Base-by-base conservation (phyloP, 1,140 invertebrate species). In the Lordiphosa clarofinis region DNA sequence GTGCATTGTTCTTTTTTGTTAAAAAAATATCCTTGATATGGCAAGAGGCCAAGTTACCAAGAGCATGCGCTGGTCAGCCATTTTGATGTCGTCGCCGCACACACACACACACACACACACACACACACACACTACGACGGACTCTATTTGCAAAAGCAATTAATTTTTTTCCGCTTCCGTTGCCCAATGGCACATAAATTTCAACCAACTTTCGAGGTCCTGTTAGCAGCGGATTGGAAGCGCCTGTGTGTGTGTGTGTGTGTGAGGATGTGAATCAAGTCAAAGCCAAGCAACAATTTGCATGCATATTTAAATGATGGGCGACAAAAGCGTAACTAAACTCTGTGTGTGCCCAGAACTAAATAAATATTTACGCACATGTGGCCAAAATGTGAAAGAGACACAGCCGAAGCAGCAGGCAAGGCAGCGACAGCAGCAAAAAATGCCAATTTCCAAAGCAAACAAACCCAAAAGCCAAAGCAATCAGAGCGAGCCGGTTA, bases 71-170 rank as follows among this genome's bases (percentile, higher is more conserved):
- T 54, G 54, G 65, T 43, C 59, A 71, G 69, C 55, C 72, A 75
- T 75, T 82, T 79, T 75, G 71, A 43, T 54, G 60, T 68, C 39
- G 55, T 49, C 33, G 28, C 48, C 21, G 28, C 21, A 40, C 12
- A 19, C 13, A 40, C 38, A 39, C 37, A 39, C 37, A 39, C 37
- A 39, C 47, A 43, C 21, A 40, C 12, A 19, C 13, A 40, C 21
- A 40, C 12, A 19, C 13, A 40, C 12, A 67, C 9, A 33, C 58
- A 64, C 55, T 54, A 67, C 67, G 53, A 55, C 55, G 52, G 10
- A 82, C 73, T 84, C 73, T 67, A 84, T 84, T 84, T 78, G 78
- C 56, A 84, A 84, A 84, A 84, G 78, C 78, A 84, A 84, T 84
- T 84, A 84, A 73, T 44, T 47, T 56, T 47, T 44, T 59, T 52